phyloP scores from a whole-genome alignment of 2,888 invertebrate genomes.

The Hemicrepidius hirtus region DNA sequence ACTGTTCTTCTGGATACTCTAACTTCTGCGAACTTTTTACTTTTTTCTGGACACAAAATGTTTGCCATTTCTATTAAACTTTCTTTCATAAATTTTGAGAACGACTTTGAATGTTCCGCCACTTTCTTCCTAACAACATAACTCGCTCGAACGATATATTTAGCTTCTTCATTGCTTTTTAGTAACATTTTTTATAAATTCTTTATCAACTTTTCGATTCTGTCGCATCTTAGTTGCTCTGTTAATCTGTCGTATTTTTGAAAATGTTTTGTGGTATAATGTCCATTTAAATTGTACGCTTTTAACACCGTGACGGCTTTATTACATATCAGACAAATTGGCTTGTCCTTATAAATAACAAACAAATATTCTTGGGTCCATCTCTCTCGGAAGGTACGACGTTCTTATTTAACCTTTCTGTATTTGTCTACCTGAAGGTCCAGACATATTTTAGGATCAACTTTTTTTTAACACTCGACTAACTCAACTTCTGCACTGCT shows the following conservation, averaged over 20 bases:
- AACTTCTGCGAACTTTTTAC: conserved; percentile 41
- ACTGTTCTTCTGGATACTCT: conserved; percentile 43
- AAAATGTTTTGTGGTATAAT: conserved; percentile 46
- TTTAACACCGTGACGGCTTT: conserved; percentile 49
- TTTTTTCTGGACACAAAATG: conserved; percentile 30
- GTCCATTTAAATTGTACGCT: conserved; percentile 52
- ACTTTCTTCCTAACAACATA: conserved; percentile 34
- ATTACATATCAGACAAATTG: conserved; percentile 50
- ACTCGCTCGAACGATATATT: conserved; percentile 30
- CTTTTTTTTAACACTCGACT: neutral
- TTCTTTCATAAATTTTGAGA: conserved; percentile 29
- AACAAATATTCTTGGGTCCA: conserved; percentile 15
- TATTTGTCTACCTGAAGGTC: conserved; percentile 1
- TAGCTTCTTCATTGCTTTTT: conserved; percentile 7
- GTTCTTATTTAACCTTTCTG: conserved; percentile 7
- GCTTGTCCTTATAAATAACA: neutral
- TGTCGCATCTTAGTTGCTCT: neutral
- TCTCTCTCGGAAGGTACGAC: neutral
- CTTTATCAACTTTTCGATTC: conserved; percentile 40
- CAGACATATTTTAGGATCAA: neutral
- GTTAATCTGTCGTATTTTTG: neutral
- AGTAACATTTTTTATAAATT: conserved; percentile 35
- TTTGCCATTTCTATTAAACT: conserved; percentile 31
- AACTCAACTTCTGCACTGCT: neutral
- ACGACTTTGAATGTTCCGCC: conserved; percentile 14